phyloP scores from a whole-genome alignment of 2,797 vertebrate genomes.

The Apogon talboti region DNA sequence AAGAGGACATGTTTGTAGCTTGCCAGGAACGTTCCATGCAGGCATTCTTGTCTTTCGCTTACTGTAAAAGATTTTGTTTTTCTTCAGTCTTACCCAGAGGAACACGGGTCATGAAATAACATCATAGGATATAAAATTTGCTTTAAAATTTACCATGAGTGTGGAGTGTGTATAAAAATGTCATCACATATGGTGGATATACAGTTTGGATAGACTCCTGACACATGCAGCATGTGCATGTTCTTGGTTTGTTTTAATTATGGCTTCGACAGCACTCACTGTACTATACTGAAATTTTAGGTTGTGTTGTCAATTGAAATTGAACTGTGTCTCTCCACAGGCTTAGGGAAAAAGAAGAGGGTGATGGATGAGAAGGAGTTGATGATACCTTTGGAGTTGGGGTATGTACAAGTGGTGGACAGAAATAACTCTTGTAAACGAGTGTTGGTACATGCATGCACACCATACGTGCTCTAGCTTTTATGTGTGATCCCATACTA shows the following conservation, averaged over 20 bases:
- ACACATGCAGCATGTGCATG: background rate
- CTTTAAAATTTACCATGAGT: too few relatives aligned
- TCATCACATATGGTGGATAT: too few relatives aligned
- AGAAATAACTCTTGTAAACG: slow-evolving; percentile 24
- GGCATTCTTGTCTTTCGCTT: slow-evolving; percentile 41
- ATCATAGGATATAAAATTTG: too few relatives aligned
- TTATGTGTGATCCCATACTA: background rate
- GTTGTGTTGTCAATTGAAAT: slow-evolving; percentile 33
- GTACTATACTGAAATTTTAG: slow-evolving; percentile 24
- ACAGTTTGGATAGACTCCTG: too few relatives aligned
- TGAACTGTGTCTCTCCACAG: slow-evolving; percentile 76
- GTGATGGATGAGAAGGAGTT: slow-evolving; percentile 93
- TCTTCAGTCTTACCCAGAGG: slow-evolving; percentile 1
- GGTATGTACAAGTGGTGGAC: slow-evolving; percentile 84
- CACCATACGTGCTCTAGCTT: background rate
- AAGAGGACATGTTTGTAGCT: slow-evolving; percentile 57
- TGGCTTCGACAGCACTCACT: slow-evolving; percentile 12
- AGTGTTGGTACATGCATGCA: background rate
- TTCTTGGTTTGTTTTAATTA: slow-evolving; percentile 22
- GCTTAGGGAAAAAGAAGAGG: slow-evolving; percentile 92
- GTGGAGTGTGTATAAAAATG: too few relatives aligned
- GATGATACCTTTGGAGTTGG: slow-evolving; percentile 93
- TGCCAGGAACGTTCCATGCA: slow-evolving; percentile 53
- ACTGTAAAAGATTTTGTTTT: slow-evolving; percentile 2
- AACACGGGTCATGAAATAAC: background rate